A percentile compares a stretch with the other conserved stretches of the same genome.
Evolutionary conservation across 2,113 vertebrate genomes (phyloP).

Genomic region (Cervus canadensis): DNA sequence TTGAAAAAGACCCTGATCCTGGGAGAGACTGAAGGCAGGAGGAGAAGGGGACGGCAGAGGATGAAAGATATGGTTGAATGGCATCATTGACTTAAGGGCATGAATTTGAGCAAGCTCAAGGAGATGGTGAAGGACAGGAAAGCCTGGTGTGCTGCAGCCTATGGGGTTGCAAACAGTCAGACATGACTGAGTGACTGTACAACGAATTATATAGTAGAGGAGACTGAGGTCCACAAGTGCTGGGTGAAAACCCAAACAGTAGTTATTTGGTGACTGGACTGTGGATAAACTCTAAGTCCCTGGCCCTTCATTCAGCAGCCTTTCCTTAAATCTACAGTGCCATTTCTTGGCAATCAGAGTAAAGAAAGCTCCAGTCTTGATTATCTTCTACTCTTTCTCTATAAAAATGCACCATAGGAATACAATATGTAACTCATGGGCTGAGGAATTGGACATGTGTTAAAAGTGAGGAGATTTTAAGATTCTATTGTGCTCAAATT

Average conservation of each 20-base stretch:
- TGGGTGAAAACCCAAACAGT: neutral
- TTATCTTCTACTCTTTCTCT: neutral
- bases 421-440: neutral
- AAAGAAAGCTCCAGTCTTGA: neutral
- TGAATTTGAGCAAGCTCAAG: neutral
- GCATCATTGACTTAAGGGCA: neutral
- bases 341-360: neutral
- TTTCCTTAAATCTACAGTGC: neutral
- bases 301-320: neutral
- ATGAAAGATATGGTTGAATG: neutral
- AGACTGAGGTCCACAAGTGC: neutral
- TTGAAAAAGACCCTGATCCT: neutral
- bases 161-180: neutral
- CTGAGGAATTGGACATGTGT: neutral
- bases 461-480: neutral
- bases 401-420: neutral
- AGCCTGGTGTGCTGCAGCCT: neutral
- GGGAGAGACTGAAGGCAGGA: neutral
- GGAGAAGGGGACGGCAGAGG: neutral
- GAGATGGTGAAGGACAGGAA: neutral
- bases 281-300: neutral
- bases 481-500: neutral
- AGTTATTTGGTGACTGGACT: neutral
- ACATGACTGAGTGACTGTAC: neutral
- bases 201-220: neutral